Evolutionary conservation across 2,113 vertebrate species (phyloP).

Genomic region (Micromys minutus): DNA sequence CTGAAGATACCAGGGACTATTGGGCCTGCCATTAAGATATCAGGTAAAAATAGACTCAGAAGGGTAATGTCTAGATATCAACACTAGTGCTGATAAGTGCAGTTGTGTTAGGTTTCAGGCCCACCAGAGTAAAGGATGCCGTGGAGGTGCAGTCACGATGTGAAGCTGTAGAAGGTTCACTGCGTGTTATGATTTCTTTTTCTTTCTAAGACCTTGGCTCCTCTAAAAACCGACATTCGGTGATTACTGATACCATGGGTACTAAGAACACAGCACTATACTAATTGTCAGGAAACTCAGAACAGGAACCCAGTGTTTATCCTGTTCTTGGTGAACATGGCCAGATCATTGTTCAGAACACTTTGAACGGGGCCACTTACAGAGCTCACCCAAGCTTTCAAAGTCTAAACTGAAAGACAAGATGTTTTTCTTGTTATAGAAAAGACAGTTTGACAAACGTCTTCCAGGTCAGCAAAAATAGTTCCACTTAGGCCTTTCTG

Average conservation of each 20-base stretch:
- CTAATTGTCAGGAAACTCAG: constrained; percentile 76
- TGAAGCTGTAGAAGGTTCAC: background rate
- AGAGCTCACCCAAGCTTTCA: background rate
- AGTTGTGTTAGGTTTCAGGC: background rate
- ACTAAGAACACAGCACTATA: constrained; percentile 52
- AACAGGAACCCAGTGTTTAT: constrained; percentile 84
- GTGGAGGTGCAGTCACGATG: background rate
- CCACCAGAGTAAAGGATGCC: background rate
- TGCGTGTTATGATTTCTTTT: background rate
- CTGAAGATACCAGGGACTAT: background rate
- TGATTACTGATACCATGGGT: constrained; percentile 44
- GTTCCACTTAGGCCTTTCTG: background rate
- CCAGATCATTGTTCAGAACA: constrained; percentile 78
- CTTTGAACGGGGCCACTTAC: constrained; percentile 73
- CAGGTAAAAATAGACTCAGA: constrained; percentile 1
- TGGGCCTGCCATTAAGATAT: background rate
- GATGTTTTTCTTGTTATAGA: constrained; percentile 46
- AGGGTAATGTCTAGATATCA: constrained; percentile 1
- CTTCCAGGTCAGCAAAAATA: background rate
- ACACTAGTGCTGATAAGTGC: background rate
- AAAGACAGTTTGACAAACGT: constrained; percentile 22
- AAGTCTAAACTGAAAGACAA: constrained; percentile 30
- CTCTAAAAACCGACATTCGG: constrained; percentile 37
- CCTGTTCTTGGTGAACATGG: constrained; percentile 32
- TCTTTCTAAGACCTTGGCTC: constrained; percentile 28